These are phyloP conservation scores for Catostomus latipinnis DNA, from an alignment of 2,797 vertebrate species.

Conservation along the genomic window DNA sequence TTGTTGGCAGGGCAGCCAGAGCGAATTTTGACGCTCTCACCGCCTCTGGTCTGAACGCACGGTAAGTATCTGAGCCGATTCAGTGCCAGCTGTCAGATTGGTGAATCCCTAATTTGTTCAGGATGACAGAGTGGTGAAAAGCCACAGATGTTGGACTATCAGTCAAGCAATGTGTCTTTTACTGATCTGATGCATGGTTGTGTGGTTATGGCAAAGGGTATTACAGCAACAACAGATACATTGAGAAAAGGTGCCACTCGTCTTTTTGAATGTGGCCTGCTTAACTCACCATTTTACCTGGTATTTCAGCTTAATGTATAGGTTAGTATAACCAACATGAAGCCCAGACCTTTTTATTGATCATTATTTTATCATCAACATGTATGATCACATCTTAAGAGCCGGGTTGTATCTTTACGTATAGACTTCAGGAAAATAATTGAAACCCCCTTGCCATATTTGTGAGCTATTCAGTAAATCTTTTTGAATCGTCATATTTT, in stretches of 20 bases:
- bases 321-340: neutral
- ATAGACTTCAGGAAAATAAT: neutral
- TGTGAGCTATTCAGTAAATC: conserved; percentile 6
- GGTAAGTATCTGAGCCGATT: no score
- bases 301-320: neutral
- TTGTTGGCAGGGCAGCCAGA: no score
- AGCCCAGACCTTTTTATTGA: neutral
- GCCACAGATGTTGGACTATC: neutral
- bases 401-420: no score
- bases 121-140: neutral
- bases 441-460: neutral
- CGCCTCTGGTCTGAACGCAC: no score
- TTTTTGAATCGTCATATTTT: conserved; percentile 49
- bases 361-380: no score
- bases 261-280: neutral
- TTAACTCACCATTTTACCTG: neutral
- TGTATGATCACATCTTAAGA: no score
- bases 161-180: conserved; percentile 38
- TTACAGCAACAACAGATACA: conserved; percentile 41
- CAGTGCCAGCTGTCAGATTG: no score
- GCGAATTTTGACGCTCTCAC: no score
- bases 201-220: conserved; percentile 39
- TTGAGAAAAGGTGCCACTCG: conserved; percentile 28
- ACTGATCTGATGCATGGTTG: conserved; percentile 50
- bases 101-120: neutral